These are phyloP conservation scores for Anhinga rufa DNA, from an alignment of 2,113 vertebrate species.

Conservation along the genomic window DNA sequence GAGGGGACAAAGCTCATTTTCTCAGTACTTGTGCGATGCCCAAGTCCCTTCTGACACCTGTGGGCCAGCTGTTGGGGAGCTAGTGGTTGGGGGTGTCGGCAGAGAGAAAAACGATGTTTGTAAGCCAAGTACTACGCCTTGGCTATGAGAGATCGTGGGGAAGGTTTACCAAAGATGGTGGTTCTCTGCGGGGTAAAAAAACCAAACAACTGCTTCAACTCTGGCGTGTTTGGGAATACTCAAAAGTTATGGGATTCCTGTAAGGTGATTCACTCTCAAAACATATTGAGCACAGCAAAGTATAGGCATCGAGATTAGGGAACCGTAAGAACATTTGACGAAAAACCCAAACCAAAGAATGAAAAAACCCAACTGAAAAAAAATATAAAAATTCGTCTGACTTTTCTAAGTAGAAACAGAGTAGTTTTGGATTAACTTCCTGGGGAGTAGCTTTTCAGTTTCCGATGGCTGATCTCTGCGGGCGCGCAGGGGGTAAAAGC, in stretches of 20 bases:
- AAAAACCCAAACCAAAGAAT: not conserved
- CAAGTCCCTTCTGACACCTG: not conserved
- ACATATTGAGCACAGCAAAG: not conserved
- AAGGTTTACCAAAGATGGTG: constrained; percentile 15
- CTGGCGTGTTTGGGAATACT: not conserved
- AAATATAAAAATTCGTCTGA: not conserved
- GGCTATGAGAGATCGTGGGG: not conserved
- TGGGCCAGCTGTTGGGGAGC: not conserved
- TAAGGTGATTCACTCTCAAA: constrained; percentile 14
- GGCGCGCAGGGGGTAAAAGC: not conserved
- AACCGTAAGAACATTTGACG: not conserved
- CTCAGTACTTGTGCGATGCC: not conserved
- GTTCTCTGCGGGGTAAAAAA: not conserved
- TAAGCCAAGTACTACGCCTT: not conserved
- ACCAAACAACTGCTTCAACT: not conserved
- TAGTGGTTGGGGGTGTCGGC: not conserved
- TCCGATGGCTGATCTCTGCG: not conserved
- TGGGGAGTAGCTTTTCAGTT: not conserved
- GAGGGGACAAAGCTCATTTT: not conserved
- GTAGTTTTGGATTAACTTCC: not conserved
- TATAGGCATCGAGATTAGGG: not conserved
- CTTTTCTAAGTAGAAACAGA: not conserved
- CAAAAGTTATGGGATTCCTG: not conserved
- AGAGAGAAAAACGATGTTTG: not conserved
- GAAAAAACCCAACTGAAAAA: too few species aligned